Base-by-base conservation (phyloP, 2,797 vertebrate species). In the Kryptolebias ocellatus region DNA sequence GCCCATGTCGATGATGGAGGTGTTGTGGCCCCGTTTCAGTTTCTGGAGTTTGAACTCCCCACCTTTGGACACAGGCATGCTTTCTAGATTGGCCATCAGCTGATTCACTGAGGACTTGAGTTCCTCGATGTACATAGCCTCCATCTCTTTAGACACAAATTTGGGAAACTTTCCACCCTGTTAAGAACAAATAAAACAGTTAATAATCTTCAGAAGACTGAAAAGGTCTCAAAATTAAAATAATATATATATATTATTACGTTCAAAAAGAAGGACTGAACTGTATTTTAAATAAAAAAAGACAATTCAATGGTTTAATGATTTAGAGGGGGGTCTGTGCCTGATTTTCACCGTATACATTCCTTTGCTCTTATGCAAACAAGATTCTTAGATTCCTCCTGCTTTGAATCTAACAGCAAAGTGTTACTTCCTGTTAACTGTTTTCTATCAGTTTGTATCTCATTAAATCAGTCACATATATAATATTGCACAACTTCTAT, bases 1-100 rank as follows among this genome's bases (percentile, higher is more conserved):
- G 9, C 98, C 98, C 97, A 99, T 97, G 90, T 99, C 98, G 1
- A 99, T 99, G 89, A 99, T 98, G 55, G 98, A 99, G 60, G 98
- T 97, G 54, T 99, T 99, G 90, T 99, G 97, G 57, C 97, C 97
- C 28, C 97, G 95, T 65, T 98, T 99, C 76, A 98, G 92, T 77
- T 99, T 99, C 92, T 99, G 97, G 24, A 99, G 95, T 86, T 99
- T 99, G 91, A 99, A 99, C 89, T 99, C 98, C 12, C 98, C 98
- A 0, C 98, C 98, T 91, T 99, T 99, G 68, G 98, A 98, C 74
- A 99, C 98, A 0, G 98, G 98, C 98, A 99, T 99, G 92, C 97
- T 99, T 87, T 99, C 98, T 80, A 99, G 78, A 89, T 99, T 99
- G 67, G 97, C 98, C 98, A 99, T 99, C 72, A 99, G 94, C 76